Base-by-base conservation (phyloP, 2,888 invertebrate genomes). In the Clusia tigrina region DNA sequence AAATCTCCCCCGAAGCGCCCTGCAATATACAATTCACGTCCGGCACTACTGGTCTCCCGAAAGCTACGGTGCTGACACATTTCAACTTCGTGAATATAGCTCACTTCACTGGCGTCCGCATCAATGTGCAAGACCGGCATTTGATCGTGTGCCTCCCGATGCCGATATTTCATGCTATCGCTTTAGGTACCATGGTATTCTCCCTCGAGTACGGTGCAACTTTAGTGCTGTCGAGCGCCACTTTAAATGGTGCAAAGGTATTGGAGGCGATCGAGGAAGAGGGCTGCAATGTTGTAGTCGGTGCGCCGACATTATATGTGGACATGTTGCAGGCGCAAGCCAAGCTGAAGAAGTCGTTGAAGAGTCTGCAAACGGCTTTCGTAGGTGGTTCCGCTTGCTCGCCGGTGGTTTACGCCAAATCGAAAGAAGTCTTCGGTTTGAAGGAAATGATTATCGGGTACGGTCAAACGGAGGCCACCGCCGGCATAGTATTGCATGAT, bases 241-340 rank as follows among this genome's bases (percentile, higher is more conserved):
- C 67, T 1, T 91, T 88, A 72, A 88, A 90, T 74, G 86, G 91
- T 0, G 83, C 84, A 5, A 85, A 85, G 32, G 85, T 89, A 0
- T 78, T 93, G 6, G 82, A 88, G 64, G 87, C 90, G 0, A 86
- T 92, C 6, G 81, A 87, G 26, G 81, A 86, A 24, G 90, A 93
- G 82, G 89, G 87, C 88, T 92, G 92, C 72, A 88, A 88, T 1
- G 79, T 88, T 1, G 77, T 90, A 32, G 88, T 88, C 74, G 93
- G 93, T 25, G 92, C 93, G 0, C 93, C 94, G 1, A 93, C 94
- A 5, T 93, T 94, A 93, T 91, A 90, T 82, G 87, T 91, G 1
- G 92, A 93, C 80, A 84, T 92, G 71, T 77, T 93, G 57, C 85
- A 86, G 54, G 79, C 79, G 17, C 86, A 87, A 70, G 81, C 80